Percentiles rank a stretch among this genome's conserved stretches.
phyloP scores from a whole-genome alignment of 2,113 vertebrate genomes.

The Beaufortia kweichowensis region DNA sequence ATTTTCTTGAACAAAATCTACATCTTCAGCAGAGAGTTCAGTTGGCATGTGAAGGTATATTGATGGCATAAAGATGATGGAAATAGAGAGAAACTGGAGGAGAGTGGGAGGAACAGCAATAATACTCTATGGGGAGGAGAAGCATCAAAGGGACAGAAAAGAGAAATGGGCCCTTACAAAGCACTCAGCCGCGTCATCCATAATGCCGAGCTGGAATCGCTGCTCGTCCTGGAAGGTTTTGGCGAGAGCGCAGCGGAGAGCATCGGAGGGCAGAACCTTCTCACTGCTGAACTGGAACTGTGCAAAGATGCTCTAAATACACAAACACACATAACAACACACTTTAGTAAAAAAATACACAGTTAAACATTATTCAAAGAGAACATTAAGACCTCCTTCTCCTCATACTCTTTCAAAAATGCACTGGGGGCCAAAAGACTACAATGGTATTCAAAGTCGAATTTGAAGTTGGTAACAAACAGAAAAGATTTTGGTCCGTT shows the following conservation, averaged over 20 bases:
- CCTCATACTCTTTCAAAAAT: neutral
- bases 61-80: neutral
- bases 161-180: slow-evolving; percentile 78
- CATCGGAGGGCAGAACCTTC: slow-evolving; percentile 86
- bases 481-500: too few relatives aligned
- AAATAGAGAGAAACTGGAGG: neutral
- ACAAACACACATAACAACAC: neutral
- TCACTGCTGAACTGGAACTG: slow-evolving; percentile 90
- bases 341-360: neutral
- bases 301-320: slow-evolving; percentile 82
- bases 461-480: too few relatives aligned
- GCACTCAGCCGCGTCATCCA: slow-evolving; percentile 89
- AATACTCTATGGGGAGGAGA: neutral
- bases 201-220: slow-evolving; percentile 88
- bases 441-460: too few relatives aligned
- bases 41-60: neutral
- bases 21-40: neutral
- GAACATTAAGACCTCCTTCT: neutral
- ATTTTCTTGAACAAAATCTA: slow-evolving; percentile 1
- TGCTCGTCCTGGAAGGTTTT: slow-evolving; percentile 91
- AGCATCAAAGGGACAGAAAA: neutral
- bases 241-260: slow-evolving; percentile 84
- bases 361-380: neutral
- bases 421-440: neutral
- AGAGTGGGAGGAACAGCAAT: neutral